Evolutionary conservation across 2,113 vertebrate species (phyloP), one percentile per base, ranked within the genome.

Genomic region (Pangasianodon hypophthalmus): DNA sequence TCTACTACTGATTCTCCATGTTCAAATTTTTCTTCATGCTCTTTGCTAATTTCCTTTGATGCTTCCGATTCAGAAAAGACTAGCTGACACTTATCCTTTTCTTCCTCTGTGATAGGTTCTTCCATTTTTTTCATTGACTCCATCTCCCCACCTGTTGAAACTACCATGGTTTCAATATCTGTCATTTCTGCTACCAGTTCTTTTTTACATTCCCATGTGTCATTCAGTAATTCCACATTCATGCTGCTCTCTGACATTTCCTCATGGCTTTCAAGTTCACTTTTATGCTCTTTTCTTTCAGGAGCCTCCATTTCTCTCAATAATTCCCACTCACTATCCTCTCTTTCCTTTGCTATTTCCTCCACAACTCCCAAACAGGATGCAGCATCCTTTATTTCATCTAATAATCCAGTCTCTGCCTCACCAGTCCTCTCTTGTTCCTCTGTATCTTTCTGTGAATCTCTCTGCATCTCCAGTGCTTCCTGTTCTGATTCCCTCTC

Each of bases 271-370:
- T n/a, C 46, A 79, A 44, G 18, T 50, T 37, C 84, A 41, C 10
- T 32, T 56, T 21, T 1, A 10, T 58, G n/a, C n/a, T 16, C 69
- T 21, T 73, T 90, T 54, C 41, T 73, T 77, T 75, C 32, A 93
- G 86, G 92, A 92, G 91, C 87, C 90, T 91, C 91, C 26, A 89
- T 93, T 60, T 93, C 84, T 44, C 91, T 89, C n/a, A 75, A 75
- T 48, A 80, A 13, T 88, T n/a, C 62, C 9, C 26, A 44, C 83
- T 88, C 86, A 82, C 7, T 26, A 6, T 60, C 37, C 32, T 67
- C n/a, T 54, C 0, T 56, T 29, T 26, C 87, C 64, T 64, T 71
- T 75, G 50, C 87, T 54, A 32, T 71, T 4, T 88, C 82, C 62
- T 90, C 71, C 67, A 88, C 54, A 19, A 82, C 71, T 60, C 29